Conservation (phyloP, 2,797 vertebrate species). For the Octomys mimax region DNA sequence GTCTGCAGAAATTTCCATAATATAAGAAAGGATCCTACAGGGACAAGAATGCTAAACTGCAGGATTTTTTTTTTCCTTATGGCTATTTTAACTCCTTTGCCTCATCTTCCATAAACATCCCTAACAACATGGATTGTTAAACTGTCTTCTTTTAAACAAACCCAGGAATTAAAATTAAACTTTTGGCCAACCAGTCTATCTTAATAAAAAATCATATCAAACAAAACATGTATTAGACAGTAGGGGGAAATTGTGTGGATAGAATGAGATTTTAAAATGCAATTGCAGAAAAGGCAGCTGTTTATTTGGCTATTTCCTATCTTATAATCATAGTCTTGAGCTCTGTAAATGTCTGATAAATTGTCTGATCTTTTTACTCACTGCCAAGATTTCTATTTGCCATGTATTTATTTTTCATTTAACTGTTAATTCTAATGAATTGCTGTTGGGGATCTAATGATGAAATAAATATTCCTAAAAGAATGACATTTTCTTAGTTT, state of each 20-base stretch:
- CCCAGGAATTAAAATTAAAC: constrained; percentile 67
- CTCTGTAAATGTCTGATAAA: not conserved
- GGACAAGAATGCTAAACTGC: constrained; percentile 84
- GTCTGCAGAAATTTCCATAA: constrained; percentile 91
- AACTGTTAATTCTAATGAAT: not conserved
- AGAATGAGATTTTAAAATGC: constrained; percentile 69
- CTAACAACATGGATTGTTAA: constrained; percentile 55
- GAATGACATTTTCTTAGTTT: constrained; percentile 56
- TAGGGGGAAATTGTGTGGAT: not conserved
- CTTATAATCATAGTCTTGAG: constrained; percentile 48
- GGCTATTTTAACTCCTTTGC: constrained; percentile 80
- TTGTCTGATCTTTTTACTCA: constrained; percentile 31
- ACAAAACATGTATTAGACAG: constrained; percentile 2
- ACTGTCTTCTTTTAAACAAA: constrained; percentile 54
- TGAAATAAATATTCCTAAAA: constrained; percentile 53
- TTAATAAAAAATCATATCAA: constrained; percentile 69
- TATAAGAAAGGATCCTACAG: constrained; percentile 86
- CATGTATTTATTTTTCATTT: constrained; percentile 49
- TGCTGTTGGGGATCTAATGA: not conserved
- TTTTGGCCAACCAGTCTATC: constrained; percentile 70
- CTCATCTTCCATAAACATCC: constrained; percentile 69
- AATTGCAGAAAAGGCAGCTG: constrained; percentile 48
- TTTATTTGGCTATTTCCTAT: constrained; percentile 57
- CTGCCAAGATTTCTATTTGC: constrained; percentile 43
- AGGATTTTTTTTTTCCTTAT: constrained; percentile 64